Conservation (phyloP, 2,797 vertebrate genomes). For the Eremophila alpestris region DNA sequence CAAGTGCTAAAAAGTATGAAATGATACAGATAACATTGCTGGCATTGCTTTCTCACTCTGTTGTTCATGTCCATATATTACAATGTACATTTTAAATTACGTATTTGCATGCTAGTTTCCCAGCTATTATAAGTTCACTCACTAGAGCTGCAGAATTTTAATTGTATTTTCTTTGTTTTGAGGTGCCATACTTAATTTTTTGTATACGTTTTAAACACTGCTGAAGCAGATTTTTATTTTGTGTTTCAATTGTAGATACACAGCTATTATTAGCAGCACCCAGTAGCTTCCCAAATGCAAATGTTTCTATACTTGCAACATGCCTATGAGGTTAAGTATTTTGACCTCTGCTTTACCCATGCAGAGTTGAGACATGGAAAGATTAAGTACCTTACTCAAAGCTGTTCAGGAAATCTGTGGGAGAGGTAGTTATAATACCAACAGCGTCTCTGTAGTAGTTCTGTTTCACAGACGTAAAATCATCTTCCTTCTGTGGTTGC, state of each 20-base stretch:
- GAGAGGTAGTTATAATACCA: constrained; percentile 33
- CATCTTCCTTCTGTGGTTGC: constrained; percentile 27
- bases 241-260: not conserved
- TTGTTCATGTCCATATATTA: not conserved
- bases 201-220: not conserved
- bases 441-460: not conserved
- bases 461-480: constrained; percentile 13
- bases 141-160: not conserved
- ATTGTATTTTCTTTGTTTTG: not conserved
- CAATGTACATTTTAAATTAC: not conserved
- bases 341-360: constrained; percentile 41
- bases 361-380: constrained; percentile 15
- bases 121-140: not conserved
- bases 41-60: not conserved
- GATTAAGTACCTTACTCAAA: constrained; percentile 45
- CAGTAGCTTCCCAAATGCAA: constrained; percentile 26
- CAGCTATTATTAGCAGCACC: constrained; percentile 2
- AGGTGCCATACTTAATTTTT: not conserved
- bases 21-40: not conserved
- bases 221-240: not conserved
- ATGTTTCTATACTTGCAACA: constrained; percentile 32
- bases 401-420: constrained; percentile 43
- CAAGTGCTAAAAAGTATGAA: not conserved
- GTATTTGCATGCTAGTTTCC: not conserved
- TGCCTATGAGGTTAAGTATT: constrained; percentile 53